Evolutionary conservation across 2,797 vertebrate species (phyloP).

Genomic region (Acipenser transmontanus): DNA sequence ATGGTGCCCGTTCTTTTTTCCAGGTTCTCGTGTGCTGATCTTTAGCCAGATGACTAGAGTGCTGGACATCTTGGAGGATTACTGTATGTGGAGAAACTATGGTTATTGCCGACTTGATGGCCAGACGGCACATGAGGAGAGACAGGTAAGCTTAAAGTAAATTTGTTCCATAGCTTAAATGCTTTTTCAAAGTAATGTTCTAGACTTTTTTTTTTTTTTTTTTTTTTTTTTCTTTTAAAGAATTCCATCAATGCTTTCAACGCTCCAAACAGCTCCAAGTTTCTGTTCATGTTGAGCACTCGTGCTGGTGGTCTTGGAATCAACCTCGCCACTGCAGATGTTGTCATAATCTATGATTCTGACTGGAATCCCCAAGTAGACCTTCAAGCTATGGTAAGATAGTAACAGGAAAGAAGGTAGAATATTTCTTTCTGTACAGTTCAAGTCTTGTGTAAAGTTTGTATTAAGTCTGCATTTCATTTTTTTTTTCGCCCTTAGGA

Average conservation of each 20-base stretch:
- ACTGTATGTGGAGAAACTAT: conserved; percentile 97
- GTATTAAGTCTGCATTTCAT: neutral
- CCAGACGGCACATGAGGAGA: conserved; percentile 92
- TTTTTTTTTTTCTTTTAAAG: conserved; percentile 41
- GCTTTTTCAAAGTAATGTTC: too few relatives aligned
- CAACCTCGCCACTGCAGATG: conserved; percentile 95
- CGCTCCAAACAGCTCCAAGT: conserved; percentile 86
- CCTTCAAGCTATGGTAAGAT: conserved; percentile 91
- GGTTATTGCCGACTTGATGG: conserved; percentile 92
- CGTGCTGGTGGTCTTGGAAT: conserved; percentile 95
- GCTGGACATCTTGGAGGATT: conserved; percentile 96
- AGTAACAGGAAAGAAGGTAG: too few relatives aligned
- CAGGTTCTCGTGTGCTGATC: conserved; percentile 90
- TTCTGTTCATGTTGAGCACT: conserved; percentile 97
- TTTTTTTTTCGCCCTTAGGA: conserved; percentile 57
- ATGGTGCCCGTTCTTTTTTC: neutral
- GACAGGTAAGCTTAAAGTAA: conserved; percentile 69
- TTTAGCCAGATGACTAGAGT: conserved; percentile 98
- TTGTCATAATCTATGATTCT: conserved; percentile 95
- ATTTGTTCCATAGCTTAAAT: too few relatives aligned
- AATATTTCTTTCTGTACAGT: conserved; percentile 1
- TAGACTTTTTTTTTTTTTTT: neutral
- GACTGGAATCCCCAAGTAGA: conserved; percentile 99
- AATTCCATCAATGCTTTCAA: conserved; percentile 93
- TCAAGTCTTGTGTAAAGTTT: neutral